phyloP scores from a whole-genome alignment of 2,113 vertebrate genomes.

The Myotis lucifugus region DNA sequence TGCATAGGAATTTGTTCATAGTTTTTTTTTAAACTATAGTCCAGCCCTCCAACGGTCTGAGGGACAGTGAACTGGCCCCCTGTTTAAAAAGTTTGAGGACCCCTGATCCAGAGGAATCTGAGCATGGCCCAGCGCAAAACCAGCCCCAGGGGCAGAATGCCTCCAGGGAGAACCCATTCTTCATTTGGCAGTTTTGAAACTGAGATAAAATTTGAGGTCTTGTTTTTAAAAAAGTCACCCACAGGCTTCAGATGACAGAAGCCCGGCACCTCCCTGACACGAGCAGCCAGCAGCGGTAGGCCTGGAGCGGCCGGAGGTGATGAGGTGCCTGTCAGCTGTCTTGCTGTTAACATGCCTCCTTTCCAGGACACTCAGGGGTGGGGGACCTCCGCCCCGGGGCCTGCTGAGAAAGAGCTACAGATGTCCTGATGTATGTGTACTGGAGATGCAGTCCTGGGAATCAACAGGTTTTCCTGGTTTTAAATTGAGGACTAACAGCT shows the following conservation, averaged over 20 bases:
- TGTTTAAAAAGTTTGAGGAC: too few relatives aligned
- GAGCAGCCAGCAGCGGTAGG: rapidly evolving
- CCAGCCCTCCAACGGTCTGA: too few relatives aligned
- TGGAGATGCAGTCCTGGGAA: neutral
- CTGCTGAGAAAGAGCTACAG: neutral
- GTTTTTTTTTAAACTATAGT: too few relatives aligned
- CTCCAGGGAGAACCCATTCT: neutral
- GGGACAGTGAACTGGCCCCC: too few relatives aligned
- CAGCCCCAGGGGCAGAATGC: neutral
- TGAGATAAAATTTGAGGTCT: neutral
- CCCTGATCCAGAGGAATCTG: neutral
- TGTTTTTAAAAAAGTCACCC: neutral
- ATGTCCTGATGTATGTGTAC: neutral
- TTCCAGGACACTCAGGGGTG: neutral
- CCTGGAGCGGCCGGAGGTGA: too few relatives aligned
- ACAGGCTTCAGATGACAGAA: neutral
- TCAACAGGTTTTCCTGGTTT: neutral
- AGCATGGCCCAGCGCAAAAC: neutral
- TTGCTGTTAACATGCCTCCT: neutral
- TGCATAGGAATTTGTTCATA: too few relatives aligned
- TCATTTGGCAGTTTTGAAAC: constrained; percentile 22
- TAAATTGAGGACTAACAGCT: neutral
- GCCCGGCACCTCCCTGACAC: neutral
- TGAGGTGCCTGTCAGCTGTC: neutral
- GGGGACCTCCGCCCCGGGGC: neutral